Evolutionary conservation across 2,797 vertebrate species (phyloP).

Genomic region (Sebastes reedi): DNA sequence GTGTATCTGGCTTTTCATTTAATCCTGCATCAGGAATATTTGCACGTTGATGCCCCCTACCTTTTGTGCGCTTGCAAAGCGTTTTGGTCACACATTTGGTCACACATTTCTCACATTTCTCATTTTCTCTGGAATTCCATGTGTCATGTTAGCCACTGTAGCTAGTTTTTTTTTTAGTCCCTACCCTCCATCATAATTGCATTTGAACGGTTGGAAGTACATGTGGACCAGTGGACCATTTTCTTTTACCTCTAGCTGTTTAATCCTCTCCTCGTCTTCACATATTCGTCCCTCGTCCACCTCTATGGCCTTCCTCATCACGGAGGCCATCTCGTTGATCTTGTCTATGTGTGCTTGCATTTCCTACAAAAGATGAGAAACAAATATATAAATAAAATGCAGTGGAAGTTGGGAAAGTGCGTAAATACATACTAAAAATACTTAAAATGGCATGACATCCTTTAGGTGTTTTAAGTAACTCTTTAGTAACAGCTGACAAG

Average conservation of each 20-base stretch:
- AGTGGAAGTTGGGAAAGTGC: not conserved
- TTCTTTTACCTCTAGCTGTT: slow-evolving; percentile 90
- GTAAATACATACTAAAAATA: not conserved
- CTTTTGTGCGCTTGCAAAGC: too few relatives aligned
- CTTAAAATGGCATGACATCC: not conserved
- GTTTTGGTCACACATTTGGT: not conserved
- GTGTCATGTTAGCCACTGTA: too few relatives aligned
- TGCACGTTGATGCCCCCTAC: not conserved
- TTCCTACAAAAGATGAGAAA: slow-evolving; percentile 79
- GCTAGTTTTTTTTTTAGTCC: not conserved
- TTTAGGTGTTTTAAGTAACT: too few relatives aligned
- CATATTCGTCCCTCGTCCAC: slow-evolving; percentile 91
- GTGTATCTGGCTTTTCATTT: not conserved
- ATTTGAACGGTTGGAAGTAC: not conserved
- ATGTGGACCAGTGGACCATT: not conserved
- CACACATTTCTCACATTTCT: too few relatives aligned
- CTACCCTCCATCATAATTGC: not conserved
- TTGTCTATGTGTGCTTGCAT: slow-evolving; percentile 96
- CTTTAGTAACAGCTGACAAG: too few relatives aligned
- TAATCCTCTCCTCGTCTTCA: slow-evolving; percentile 94
- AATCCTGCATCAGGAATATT: not conserved
- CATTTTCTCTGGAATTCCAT: not conserved
- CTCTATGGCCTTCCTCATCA: slow-evolving; percentile 96
- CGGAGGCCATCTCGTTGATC: slow-evolving; percentile 97
- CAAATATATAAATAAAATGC: not conserved